Evolutionary conservation across 2,113 vertebrate species (phyloP).

Genomic region (Psittacus erithacus): DNA sequence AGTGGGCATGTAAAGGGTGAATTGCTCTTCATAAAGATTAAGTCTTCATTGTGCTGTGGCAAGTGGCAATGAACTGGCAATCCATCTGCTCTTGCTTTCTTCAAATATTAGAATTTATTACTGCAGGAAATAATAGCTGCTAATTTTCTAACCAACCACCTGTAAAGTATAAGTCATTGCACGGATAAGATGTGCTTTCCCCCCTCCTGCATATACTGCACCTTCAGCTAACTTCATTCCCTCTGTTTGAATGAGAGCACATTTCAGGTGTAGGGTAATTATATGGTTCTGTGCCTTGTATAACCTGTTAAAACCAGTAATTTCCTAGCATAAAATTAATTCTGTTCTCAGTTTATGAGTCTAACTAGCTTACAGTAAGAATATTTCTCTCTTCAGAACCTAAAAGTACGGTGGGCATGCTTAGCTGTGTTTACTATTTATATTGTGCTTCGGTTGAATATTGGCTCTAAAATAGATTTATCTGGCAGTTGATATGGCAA

Average conservation of each 20-base stretch:
- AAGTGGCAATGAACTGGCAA: constrained; percentile 58
- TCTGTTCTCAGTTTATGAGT: constrained; percentile 39
- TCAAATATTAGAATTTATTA: constrained; percentile 72
- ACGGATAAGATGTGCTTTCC: neutral
- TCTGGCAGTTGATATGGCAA: neutral
- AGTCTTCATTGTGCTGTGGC: constrained; percentile 54
- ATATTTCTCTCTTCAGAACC: constrained; percentile 2
- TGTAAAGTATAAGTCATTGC: constrained; percentile 64
- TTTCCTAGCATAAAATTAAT: constrained; percentile 60
- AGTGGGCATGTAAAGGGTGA: neutral
- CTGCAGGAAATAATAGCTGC: constrained; percentile 39
- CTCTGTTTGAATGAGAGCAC: constrained; percentile 48
- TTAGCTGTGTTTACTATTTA: neutral
- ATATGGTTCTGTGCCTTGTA: constrained; percentile 19
- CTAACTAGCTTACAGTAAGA: neutral
- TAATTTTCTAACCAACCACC: constrained; percentile 63
- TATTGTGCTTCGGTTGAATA: neutral
- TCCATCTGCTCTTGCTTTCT: constrained; percentile 52
- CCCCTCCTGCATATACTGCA: neutral
- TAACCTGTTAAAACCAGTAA: constrained; percentile 57
- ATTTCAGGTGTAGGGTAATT: constrained; percentile 56
- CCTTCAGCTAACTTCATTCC: constrained; percentile 51
- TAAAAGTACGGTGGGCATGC: neutral
- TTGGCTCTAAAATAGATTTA: neutral
- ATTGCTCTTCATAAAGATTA: constrained; percentile 59